Conservation (phyloP, 2,888 invertebrate species). For the Leucoptera coffeella region DNA sequence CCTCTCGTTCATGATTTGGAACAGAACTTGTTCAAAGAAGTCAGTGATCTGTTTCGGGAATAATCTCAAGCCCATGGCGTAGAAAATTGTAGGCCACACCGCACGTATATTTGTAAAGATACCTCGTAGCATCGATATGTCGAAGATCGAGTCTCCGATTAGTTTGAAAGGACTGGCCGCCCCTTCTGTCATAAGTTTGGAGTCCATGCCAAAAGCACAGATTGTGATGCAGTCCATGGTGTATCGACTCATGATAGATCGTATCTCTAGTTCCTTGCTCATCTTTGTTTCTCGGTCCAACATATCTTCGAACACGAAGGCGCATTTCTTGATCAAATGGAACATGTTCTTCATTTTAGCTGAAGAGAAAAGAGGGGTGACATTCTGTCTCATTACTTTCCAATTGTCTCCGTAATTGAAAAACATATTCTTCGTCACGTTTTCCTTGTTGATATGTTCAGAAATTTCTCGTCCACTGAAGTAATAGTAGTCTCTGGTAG, state of each 20-base stretch:
- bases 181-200: conserved; percentile 2
- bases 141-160: not conserved
- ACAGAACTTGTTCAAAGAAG: conserved; percentile 4
- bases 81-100: conserved; percentile 1
- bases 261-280: conserved; percentile 4
- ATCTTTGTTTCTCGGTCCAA: conserved; percentile 3
- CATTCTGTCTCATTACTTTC: conserved; percentile 9
- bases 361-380: conserved; percentile 10
- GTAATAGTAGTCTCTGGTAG: conserved; percentile 10
- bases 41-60: no score
- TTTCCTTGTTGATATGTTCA: conserved; percentile 6
- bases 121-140: not conserved
- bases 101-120: not conserved
- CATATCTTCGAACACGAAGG: conserved; percentile 6
- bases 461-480: conserved; percentile 9
- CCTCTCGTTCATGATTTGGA: conserved; percentile 6
- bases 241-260: no score
- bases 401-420: conserved; percentile 7
- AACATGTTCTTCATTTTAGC: no score
- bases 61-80: conserved; percentile 1
- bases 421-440: conserved; percentile 6
- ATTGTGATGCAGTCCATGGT: conserved; percentile 3
- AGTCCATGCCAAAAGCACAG: conserved; percentile 5
- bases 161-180: conserved; percentile 2
- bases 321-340: conserved; percentile 10